Evolutionary conservation across 2,797 vertebrate species (phyloP).

Genomic region (Darevskia nairensis): DNA sequence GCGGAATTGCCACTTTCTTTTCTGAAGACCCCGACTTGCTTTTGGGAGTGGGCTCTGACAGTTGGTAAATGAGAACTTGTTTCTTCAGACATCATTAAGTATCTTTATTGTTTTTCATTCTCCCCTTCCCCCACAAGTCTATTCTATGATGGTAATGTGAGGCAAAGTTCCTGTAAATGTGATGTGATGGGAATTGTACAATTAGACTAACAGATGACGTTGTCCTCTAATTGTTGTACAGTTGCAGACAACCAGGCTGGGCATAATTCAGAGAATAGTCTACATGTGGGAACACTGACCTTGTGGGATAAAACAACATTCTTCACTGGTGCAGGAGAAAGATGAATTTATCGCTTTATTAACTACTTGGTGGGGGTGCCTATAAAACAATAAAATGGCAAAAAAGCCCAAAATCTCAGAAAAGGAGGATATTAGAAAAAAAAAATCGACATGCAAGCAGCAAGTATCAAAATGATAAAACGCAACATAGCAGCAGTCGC

Average conservation of each 20-base stretch:
- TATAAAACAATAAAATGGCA: conserved; percentile 24
- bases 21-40: not conserved
- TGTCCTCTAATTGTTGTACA: conserved; percentile 21
- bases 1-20: not conserved
- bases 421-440: not conserved
- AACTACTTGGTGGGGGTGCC: not conserved
- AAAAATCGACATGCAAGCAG: not conserved
- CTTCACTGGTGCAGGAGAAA: not conserved
- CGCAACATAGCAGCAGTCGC: not conserved
- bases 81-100: conserved; percentile 36
- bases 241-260: not conserved
- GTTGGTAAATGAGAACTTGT: conserved; percentile 58
- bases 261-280: not conserved
- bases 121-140: conserved; percentile 25
- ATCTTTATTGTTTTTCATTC: conserved; percentile 50
- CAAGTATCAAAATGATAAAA: not conserved
- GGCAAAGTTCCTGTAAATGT: conserved; percentile 42
- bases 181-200: conserved; percentile 6
- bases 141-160: conserved; percentile 26
- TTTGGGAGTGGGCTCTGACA: not conserved
- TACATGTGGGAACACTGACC: not conserved
- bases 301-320: conserved; percentile 13
- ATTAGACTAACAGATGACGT: conserved; percentile 3
- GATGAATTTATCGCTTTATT: not conserved
- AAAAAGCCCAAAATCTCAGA: not conserved